phyloP scores from a whole-genome alignment of 2,113 vertebrate genomes.

The Smithornis capensis region DNA sequence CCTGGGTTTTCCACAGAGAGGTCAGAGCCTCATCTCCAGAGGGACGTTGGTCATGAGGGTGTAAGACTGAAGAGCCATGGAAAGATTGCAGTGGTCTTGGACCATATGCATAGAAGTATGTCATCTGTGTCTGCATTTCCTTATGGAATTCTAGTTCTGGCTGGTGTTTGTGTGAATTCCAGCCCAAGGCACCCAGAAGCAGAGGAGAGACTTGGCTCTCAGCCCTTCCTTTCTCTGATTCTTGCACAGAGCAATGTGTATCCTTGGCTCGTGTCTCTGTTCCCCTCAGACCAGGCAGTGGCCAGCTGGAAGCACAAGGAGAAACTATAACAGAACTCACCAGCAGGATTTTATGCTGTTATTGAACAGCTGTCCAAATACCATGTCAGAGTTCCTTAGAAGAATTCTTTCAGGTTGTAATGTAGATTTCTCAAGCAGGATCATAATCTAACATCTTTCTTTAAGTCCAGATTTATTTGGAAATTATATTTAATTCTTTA shows the following conservation, averaged over 20 bases:
- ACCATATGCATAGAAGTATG: not conserved
- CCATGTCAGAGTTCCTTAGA: not conserved
- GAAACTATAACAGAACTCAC: not conserved
- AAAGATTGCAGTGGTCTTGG: not conserved
- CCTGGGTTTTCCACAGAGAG: not conserved
- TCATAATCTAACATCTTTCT: not conserved
- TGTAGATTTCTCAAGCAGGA: not conserved
- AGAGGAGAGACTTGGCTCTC: not conserved
- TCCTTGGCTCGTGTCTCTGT: not conserved
- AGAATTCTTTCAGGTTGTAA: not conserved
- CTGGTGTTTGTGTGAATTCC: not conserved
- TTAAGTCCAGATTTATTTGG: not conserved
- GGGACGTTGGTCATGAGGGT: not conserved
- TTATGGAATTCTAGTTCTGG: not conserved
- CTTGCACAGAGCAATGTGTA: not conserved
- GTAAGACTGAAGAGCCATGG: not conserved
- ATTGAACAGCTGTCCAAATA: slow-evolving; percentile 59
- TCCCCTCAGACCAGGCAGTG: not conserved
- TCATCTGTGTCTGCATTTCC: not conserved
- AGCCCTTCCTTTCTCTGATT: not conserved
- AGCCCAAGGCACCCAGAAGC: not conserved
- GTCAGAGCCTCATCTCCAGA: not conserved
- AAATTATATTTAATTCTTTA: not conserved
- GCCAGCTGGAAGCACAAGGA: slow-evolving; percentile 55
- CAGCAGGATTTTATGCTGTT: slow-evolving; percentile 15